These are phyloP conservation scores for Chionomys nivalis DNA, from an alignment of 2,113 vertebrate genomes.

Conservation along the genomic window DNA sequence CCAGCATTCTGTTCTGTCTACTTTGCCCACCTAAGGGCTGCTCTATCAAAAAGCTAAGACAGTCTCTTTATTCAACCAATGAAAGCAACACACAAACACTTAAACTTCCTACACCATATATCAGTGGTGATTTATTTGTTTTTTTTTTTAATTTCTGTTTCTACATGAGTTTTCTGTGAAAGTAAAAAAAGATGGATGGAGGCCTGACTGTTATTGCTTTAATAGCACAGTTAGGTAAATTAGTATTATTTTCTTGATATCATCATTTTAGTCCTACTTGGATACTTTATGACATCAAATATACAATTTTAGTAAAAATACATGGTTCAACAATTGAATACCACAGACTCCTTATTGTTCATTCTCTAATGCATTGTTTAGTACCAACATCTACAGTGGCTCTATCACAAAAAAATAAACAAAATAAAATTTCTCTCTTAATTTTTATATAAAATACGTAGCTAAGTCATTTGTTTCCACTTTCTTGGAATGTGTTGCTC, in stretches of 20 bases:
- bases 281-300: background rate
- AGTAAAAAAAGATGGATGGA: background rate
- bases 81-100: too few relatives aligned
- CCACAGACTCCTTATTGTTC: background rate
- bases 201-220: background rate
- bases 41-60: too few relatives aligned
- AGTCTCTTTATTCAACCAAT: too few relatives aligned
- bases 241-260: background rate
- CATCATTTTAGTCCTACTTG: background rate
- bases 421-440: background rate
- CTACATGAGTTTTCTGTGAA: background rate
- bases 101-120: too few relatives aligned
- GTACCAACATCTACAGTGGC: background rate
- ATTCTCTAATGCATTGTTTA: background rate
- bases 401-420: background rate
- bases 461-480: background rate
- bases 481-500: background rate
- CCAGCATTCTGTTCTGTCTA: too few relatives aligned
- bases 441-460: background rate
- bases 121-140: background rate
- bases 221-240: background rate
- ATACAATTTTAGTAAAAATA: slow-evolving; percentile 1
- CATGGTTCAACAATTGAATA: background rate
- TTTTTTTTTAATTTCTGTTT: background rate
- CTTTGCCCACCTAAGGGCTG: too few relatives aligned